These are phyloP conservation scores for Helicoverpa zea DNA, from an alignment of 1,140 invertebrate species.

Conservation along the genomic window DNA sequence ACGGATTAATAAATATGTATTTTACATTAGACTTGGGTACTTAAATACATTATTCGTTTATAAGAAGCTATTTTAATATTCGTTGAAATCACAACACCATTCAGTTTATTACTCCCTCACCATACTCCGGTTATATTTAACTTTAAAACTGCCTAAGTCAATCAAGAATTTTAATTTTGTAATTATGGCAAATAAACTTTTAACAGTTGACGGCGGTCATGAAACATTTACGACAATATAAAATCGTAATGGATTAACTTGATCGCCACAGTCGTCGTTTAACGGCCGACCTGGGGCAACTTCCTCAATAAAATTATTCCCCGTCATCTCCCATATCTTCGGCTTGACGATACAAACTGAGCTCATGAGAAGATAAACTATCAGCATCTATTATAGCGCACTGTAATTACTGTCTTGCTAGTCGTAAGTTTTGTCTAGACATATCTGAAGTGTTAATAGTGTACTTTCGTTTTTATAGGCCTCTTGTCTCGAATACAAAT, in stretches of 20 bases:
- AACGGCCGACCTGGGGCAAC: conserved; percentile 79
- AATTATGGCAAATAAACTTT: conserved; percentile 73
- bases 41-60: background rate
- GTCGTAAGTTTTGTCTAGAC: background rate
- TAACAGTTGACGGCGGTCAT: conserved; percentile 76
- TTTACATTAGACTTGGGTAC: background rate
- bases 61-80: conserved; percentile 1
- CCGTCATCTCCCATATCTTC: conserved; percentile 64
- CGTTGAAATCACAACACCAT: background rate
- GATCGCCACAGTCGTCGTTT: conserved; percentile 76
- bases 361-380: conserved; percentile 10
- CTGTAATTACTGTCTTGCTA: background rate
- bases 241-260: conserved; percentile 84
- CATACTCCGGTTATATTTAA: background rate
- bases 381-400: background rate
- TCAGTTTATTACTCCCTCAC: background rate
- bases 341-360: conserved; percentile 40
- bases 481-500: conserved; percentile 26
- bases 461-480: background rate
- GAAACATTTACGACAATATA: conserved; percentile 84
- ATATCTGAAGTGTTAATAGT: conserved; percentile 4
- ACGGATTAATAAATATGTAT: conserved; percentile 7
- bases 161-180: conserved; percentile 58
- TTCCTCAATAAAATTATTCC: conserved; percentile 85
- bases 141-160: conserved; percentile 34